These are phyloP conservation scores for Scartelaos histophorus DNA, from an alignment of 2,113 vertebrate species.

Conservation along the genomic window DNA sequence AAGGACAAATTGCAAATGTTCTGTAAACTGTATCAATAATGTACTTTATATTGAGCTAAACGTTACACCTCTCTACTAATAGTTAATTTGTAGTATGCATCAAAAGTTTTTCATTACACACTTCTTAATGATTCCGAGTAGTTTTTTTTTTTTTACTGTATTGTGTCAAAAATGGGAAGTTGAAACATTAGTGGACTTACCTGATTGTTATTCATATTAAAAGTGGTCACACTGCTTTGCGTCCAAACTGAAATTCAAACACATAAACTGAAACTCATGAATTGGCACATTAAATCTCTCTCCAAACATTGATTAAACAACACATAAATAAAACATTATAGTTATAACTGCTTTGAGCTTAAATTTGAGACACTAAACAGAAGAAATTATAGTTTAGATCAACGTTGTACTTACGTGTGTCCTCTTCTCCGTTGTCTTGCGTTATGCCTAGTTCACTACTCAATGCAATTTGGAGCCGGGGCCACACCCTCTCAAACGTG, in stretches of 20 bases:
- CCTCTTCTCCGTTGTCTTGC: neutral
- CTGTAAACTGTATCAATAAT: neutral
- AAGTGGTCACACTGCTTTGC: conserved; percentile 1
- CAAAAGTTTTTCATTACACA: neutral
- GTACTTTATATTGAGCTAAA: neutral
- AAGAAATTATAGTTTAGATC: neutral
- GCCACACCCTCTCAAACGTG: conserved; percentile 56
- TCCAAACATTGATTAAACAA: neutral
- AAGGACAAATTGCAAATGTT: neutral
- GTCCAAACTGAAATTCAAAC: conserved; percentile 10
- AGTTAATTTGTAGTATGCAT: neutral
- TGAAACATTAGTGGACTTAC: conserved; percentile 10
- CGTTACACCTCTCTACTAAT: neutral
- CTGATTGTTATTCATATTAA: conserved; percentile 38
- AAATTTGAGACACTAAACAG: neutral
- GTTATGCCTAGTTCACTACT: conserved; percentile 1
- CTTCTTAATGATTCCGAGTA: too few relatives aligned
- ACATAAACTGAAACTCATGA: neutral
- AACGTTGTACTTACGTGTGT: neutral
- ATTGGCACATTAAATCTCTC: neutral
- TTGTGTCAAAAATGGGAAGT: neutral
- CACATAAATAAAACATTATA: neutral
- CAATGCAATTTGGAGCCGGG: conserved; percentile 46
- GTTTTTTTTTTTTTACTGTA: neutral
- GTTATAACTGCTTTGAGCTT: neutral